Evolutionary conservation across 2,888 invertebrate species (phyloP), one percentile per base, ranked within the genome.

Genomic region (Cheilosia variabilis): DNA sequence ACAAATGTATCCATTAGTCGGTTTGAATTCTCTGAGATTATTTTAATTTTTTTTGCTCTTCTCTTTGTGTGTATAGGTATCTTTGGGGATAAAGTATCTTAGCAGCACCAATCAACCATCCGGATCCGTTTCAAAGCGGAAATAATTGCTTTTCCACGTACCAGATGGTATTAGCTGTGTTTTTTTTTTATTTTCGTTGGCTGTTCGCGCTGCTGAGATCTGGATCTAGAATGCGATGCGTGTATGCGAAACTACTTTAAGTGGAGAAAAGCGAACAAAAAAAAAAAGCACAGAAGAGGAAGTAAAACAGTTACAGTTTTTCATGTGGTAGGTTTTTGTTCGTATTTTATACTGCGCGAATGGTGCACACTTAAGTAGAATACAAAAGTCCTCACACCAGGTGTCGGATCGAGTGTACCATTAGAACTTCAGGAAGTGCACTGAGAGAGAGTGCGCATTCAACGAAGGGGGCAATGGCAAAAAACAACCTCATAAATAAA

Each of bases 111-210:
- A 66, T 77, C 77, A 81, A 68, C 81, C 72, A 72, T 86, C 86
- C 86, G 81, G 53, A 87, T 81, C 72, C 24, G 34, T 69, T 58
- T 82, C 73, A 63, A 81, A 78, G 87, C 78, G 87, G 87, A 87
- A 87, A 87, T 87, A 82, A 87, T 82, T 87, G 77, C 77, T 62
- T 81, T 65, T 77, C 37, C 72, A 81, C 73, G 66, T 62, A 79
- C 60, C 45, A 52, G 37, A 63, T 76, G 53, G 63, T 73, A 75
- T 68, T 69, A 22, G 57, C 62, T 62, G 22, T 66, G 31, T 37
- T 50, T 34, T 9, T 58, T 52, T 66, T 53, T 34, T 41, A 24
- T 63, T 41, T n/a, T 60, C 34, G 27, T 22, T 31, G 50, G 19
- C 47, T 45, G 43, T 24, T 41, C 24, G 19, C 34, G 31, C 53